Percentiles rank a stretch among this genome's conserved stretches.
Evolutionary conservation across 2,113 vertebrate species (phyloP).

Genomic region (Cynocephalus volans): DNA sequence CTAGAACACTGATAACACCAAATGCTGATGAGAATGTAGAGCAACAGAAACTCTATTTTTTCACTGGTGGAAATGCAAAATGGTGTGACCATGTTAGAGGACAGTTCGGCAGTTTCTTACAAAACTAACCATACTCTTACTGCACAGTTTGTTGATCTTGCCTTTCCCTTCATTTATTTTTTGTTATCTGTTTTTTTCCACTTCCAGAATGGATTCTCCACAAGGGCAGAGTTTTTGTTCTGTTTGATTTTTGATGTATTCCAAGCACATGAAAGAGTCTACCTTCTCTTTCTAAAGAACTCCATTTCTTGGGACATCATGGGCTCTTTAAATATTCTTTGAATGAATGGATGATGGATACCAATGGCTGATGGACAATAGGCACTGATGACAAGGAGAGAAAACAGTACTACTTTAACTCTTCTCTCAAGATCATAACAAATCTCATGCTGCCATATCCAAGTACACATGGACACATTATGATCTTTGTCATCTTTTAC

Average conservation of each 20-base stretch:
- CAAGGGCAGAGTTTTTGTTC: neutral
- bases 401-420: neutral
- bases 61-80: too few relatives aligned
- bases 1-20: too few relatives aligned
- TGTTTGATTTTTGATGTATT: neutral
- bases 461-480: fast-evolving
- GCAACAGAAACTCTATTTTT: too few relatives aligned
- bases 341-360: neutral
- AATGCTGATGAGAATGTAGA: too few relatives aligned
- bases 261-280: neutral
- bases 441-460: fast-evolving
- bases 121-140: neutral
- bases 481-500: neutral
- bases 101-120: neutral
- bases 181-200: neutral
- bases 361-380: neutral
- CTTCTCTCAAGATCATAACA: neutral
- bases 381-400: neutral
- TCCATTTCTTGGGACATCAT: neutral
- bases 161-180: neutral
- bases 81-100: too few relatives aligned
- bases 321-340: neutral
- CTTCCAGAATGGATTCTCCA: neutral
- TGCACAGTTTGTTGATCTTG: too few relatives aligned
- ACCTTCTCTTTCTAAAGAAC: neutral